A percentile compares a stretch with the other conserved stretches of the same genome.
These are phyloP conservation scores for Guaruba guarouba DNA, from an alignment of 2,113 vertebrate species.

Conservation along the genomic window DNA sequence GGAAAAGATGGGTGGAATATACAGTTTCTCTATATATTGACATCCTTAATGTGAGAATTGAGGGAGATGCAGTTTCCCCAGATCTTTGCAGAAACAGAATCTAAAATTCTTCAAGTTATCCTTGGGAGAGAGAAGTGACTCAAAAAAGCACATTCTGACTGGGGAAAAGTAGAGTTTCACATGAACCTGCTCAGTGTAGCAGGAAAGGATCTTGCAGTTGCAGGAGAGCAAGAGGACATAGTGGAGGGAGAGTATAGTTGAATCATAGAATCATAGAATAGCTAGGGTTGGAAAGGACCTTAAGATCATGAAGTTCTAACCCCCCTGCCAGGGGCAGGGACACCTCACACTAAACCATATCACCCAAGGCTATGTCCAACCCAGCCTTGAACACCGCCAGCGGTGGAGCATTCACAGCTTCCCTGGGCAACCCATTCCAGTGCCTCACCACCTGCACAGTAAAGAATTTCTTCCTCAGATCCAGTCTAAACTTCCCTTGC, in stretches of 20 bases:
- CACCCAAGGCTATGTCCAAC: no score
- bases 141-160: background rate
- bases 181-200: background rate
- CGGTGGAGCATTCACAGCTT: no score
- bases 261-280: no score
- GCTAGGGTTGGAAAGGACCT: no score
- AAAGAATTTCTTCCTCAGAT: no score
- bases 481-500: no score
- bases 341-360: no score
- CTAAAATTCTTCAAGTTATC: background rate
- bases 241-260: rapidly evolving
- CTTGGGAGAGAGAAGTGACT: background rate
- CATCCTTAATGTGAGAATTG: background rate
- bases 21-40: background rate
- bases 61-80: background rate
- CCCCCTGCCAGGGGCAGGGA: no score
- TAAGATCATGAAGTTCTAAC: no score
- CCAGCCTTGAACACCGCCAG: no score
- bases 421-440: no score
- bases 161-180: background rate
- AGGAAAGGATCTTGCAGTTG: background rate
- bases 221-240: background rate
- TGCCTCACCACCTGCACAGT: no score
- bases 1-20: background rate
- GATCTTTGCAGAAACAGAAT: background rate